Evolutionary conservation across 2,113 vertebrate genomes (phyloP).

Genomic region (Myiozetetes cayanensis): DNA sequence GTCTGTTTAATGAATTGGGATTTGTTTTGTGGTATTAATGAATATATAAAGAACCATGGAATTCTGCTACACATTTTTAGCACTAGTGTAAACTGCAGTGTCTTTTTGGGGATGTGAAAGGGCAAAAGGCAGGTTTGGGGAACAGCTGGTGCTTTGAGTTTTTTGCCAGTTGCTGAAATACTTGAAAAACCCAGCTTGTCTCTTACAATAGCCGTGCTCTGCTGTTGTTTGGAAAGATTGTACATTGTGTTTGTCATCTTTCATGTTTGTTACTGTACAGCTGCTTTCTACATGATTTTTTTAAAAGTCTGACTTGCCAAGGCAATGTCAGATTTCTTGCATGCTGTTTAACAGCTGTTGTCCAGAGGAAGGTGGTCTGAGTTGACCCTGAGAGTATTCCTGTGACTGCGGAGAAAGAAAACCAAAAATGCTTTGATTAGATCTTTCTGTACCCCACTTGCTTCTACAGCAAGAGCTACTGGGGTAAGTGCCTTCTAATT

Average conservation of each 20-base stretch:
- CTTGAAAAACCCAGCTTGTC: neutral
- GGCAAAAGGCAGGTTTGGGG: neutral
- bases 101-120: neutral
- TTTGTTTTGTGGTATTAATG: neutral
- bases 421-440: neutral
- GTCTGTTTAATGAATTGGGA: neutral
- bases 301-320: neutral
- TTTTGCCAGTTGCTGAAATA: constrained; percentile 10
- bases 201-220: neutral
- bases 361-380: neutral
- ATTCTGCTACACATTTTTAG: neutral
- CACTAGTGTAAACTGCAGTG: neutral
- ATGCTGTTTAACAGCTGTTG: neutral
- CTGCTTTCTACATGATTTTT: neutral
- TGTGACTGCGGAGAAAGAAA: neutral
- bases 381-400: neutral
- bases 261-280: constrained; percentile 14
- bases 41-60: neutral
- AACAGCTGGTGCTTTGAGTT: constrained; percentile 1
- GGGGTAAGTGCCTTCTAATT: neutral
- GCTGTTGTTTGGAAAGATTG: neutral
- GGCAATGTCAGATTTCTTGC: neutral
- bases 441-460: neutral
- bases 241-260: neutral
- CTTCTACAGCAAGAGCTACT: neutral